These are phyloP conservation scores for Dolichoris vasculosae DNA, from an alignment of 1,140 invertebrate genomes.

Conservation along the genomic window DNA sequence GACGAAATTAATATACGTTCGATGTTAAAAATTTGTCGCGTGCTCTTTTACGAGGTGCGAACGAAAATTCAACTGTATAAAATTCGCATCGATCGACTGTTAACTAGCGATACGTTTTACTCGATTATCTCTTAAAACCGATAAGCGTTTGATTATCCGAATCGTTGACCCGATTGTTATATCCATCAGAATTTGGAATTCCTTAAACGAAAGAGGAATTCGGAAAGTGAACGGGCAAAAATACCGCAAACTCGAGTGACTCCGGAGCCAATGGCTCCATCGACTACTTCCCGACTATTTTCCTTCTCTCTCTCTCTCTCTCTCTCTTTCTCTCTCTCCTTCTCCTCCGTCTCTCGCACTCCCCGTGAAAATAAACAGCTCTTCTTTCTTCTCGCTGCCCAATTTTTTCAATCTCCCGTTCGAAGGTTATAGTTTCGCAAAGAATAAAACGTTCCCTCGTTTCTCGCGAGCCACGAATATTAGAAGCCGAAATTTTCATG, in stretches of 20 bases:
- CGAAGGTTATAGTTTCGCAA: background rate
- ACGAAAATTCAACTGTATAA: no score
- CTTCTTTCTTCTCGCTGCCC: background rate
- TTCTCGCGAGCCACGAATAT: slow-evolving; percentile 6
- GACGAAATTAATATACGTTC: no score
- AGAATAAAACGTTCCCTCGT: background rate
- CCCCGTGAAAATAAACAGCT: background rate
- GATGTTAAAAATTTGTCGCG: no score
- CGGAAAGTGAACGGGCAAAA: background rate
- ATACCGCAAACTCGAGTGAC: background rate
- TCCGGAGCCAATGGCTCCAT: background rate
- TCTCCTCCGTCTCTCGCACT: background rate
- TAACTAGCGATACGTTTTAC: no score
- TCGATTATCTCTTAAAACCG: no score
- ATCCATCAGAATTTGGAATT: background rate
- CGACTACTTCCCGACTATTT: no score
- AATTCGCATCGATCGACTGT: no score
- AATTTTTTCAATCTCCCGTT: background rate
- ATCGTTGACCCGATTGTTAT: background rate
- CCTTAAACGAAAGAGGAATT: background rate
- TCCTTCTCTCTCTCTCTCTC: background rate
- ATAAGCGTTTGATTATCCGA: background rate
- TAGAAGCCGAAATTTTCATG: slow-evolving; percentile 26
- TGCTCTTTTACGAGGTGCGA: no score
- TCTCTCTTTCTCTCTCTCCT: background rate